Evolutionary conservation across 2,797 vertebrate species (phyloP).

Genomic region (Liasis olivaceus): DNA sequence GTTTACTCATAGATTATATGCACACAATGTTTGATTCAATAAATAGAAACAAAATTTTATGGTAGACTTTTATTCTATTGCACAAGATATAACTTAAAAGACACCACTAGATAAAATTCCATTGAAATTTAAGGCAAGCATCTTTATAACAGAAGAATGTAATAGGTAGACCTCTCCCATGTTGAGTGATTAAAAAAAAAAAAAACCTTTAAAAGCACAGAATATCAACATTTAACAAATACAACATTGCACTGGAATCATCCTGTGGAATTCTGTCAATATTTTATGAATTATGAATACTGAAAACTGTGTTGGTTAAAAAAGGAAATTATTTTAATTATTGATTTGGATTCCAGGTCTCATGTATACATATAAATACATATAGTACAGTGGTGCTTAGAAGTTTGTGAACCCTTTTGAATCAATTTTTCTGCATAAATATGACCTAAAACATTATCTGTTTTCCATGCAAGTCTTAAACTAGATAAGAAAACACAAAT

Average conservation of each 20-base stretch:
- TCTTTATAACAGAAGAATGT: constrained; percentile 60
- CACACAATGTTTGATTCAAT: constrained; percentile 1
- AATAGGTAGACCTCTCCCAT: constrained; percentile 65
- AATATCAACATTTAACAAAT: constrained; percentile 50
- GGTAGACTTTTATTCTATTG: constrained; percentile 76
- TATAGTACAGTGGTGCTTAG: constrained; percentile 74
- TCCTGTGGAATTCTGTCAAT: background rate
- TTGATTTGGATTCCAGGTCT: constrained; percentile 76
- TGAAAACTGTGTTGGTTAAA: constrained; percentile 46
- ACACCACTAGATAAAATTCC: constrained; percentile 63
- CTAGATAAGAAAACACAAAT: background rate
- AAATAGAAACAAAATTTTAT: constrained; percentile 55
- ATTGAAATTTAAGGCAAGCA: constrained; percentile 71
- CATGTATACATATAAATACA: constrained; percentile 72
- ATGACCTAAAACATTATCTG: background rate
- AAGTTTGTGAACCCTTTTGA: constrained; percentile 16
- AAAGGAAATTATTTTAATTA: constrained; percentile 62
- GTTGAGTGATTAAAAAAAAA: constrained; percentile 11
- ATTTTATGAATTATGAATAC: constrained; percentile 12
- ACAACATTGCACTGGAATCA: constrained; percentile 38
- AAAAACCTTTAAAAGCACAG: background rate
- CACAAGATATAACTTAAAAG: constrained; percentile 73
- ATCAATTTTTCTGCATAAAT: background rate
- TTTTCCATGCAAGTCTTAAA: background rate
- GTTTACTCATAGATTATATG: background rate